Evolutionary conservation across 2,888 invertebrate species (phyloP), one percentile per base, ranked within the genome.

Genomic region (Hypercompe scribonia): DNA sequence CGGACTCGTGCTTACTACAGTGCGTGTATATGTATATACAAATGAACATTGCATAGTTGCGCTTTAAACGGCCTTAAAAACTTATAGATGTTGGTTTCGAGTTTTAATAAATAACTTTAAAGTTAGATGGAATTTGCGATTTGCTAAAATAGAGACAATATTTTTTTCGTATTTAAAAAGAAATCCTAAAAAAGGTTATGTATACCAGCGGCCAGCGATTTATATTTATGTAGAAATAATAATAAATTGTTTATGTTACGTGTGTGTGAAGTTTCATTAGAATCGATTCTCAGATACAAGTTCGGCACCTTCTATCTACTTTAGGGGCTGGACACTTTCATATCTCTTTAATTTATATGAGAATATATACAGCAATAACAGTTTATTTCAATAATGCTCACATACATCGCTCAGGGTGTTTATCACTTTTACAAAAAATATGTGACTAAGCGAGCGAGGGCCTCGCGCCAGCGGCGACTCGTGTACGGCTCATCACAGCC

Each of bases 371-470:
- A n/a, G 0, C 10, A 13, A 11, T 11, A 54, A n/a, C n/a, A 11
- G 0, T 54, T 54, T 28, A 13, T 5, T 61, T 31, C 5, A 61
- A 31, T 31, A 61, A 39, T 28, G 28, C 28, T 4, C 58, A 61
- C 28, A n/a, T 61, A 28, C 31, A 31, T 39, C 10, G 36, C 39
- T 24, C 39, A 24, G 31, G 24, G 39, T 31, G 15, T 61, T 15
- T 33, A 42, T 33, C 42, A 63, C n/a, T 63, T 63, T 63, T 31
- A 24, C n/a, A 46, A 71, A 71, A 61, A 36, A 61, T 13, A 42
- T n/a, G 36, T 65, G 58, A 71, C 36, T 15, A 65, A 65, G 36
- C 15, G 18, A 34, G 65, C 34, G 33, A 13, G n/a, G 18, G 24
- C 31, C 61, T 39, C 39, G 61, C 58, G 58, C 31, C 39, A 8